Base-by-base conservation (phyloP, 30 jellyfish, hydroid and myxozoan species). In the Hydractinia symbiolongicarpus region DNA sequence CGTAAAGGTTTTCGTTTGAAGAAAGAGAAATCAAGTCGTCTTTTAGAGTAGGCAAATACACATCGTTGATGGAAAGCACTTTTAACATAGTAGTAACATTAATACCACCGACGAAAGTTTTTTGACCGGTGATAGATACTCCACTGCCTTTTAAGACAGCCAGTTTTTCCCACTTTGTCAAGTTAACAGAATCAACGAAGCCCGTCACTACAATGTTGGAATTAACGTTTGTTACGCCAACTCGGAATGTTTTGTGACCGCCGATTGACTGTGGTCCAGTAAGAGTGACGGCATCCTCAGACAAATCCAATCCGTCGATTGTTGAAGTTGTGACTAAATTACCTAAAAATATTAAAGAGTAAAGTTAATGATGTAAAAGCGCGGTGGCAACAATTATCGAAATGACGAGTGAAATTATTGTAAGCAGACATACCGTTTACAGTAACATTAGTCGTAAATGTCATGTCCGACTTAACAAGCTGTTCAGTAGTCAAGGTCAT, bases 111-210 rank as follows among this genome's bases (percentile, higher is more conserved):
- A 44, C 30, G 62, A 85, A 90, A 6, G 79, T 57, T 54, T 90
- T 90, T 10, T 30, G 61, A 50, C 97, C 97, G 30, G 78, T 86
- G 5, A 90, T 81, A 54, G 66, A 2, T 30, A 30, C 97, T 76
- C 44, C 6, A 4, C 40, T 74, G 50, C 13, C 15, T 19, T 50
- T 5, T 60, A 19, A 30, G 54, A 83, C 95, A 14, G 82, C 76
- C 19, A 77, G 52, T 5, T 30, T 66, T 62, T 30, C 60, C 82
- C 90, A 74, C 9, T 78, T 61, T 49, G 84, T 64, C 9, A 91
- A 16, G 67, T 91, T 85, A 9, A 86, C 96, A 50, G 96, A 89
- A 61, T 91, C 95, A 58, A 91, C 94, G 11, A 86, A 73, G 17
- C 96, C 96, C 81, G 55, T 78, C 11, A 89, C 90, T 10, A n/a